Evolutionary conservation across 2,888 invertebrate genomes (phyloP), one percentile per base, ranked within the genome.

Genomic region (Phalera bucephala): DNA sequence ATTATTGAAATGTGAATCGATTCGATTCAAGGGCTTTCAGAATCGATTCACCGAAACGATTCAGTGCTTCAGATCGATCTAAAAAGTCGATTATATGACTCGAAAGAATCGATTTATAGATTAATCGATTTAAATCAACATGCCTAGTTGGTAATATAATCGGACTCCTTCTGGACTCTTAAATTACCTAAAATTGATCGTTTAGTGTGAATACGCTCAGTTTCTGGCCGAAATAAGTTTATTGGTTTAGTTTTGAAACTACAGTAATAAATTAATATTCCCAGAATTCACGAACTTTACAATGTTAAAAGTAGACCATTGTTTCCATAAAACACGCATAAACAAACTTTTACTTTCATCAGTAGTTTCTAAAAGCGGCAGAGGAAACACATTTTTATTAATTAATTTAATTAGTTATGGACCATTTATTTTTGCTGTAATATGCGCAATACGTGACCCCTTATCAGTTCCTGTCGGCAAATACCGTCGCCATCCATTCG

Each of bases 381-480:
- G 11, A 23, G 10, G 23, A 23, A 23, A 5, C 10, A 10, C 11
- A 23, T 11, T 10, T 11, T 11, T 23, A 23, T 9, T 23, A 23
- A 1, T 10, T 4, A 23, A 5, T 21, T 2, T 11, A 11, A 4
- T 50, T 33, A 20, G 43, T 55, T 28, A 20, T 28, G 30, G 44
- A 45, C 45, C 42, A 47, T 46, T 46, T 44, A 35, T 42, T 34
- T 45, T 30, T 30, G 43, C 26, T 45, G 43, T 19, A 32, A 22
- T 21, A 23, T 20, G 44, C 56, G 56, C 48, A 56, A 46, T 49
- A 52, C 14, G 20, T 19, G 20, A 15, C 42, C n/a, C 34, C 30
- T 42, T 54, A 54, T 58, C 58, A 37, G 46, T 45, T 45, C 46
- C 52, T 51, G 52, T 47, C 40, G 31, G 30, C 42, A 40, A 55